Evolutionary conservation across 2,113 vertebrate genomes (phyloP).

Genomic region (Bubalus kerabau): DNA sequence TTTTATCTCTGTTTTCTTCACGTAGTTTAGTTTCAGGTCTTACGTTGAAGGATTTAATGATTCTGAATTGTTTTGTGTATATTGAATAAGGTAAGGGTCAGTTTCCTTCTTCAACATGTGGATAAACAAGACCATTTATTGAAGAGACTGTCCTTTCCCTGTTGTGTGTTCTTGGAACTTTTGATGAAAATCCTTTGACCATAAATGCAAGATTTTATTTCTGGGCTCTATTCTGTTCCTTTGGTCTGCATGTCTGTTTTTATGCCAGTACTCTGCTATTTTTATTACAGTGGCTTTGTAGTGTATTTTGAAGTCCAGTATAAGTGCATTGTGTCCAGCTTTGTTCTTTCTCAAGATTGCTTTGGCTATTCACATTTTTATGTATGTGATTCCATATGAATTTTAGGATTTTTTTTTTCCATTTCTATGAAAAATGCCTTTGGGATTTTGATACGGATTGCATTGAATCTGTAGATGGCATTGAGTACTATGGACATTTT

Average conservation of each 20-base stretch:
- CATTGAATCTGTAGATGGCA: background rate
- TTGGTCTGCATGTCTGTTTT: background rate
- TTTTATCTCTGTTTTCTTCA: background rate
- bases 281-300: background rate
- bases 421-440: background rate
- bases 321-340: background rate
- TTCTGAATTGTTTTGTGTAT: background rate
- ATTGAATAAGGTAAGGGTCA: background rate
- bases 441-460: background rate
- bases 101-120: background rate
- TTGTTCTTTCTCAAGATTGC: background rate
- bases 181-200: background rate
- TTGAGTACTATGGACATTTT: background rate
- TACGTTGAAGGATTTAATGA: background rate
- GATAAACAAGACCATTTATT: background rate
- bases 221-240: background rate
- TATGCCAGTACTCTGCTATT: background rate
- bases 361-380: background rate
- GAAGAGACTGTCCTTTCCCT: background rate
- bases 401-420: background rate
- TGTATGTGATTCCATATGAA: background rate
- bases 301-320: background rate
- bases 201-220: background rate
- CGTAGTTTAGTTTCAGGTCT: background rate
- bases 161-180: background rate